These are phyloP conservation scores for Plotosus lineatus DNA, from an alignment of 2,113 vertebrate genomes.

Conservation along the genomic window DNA sequence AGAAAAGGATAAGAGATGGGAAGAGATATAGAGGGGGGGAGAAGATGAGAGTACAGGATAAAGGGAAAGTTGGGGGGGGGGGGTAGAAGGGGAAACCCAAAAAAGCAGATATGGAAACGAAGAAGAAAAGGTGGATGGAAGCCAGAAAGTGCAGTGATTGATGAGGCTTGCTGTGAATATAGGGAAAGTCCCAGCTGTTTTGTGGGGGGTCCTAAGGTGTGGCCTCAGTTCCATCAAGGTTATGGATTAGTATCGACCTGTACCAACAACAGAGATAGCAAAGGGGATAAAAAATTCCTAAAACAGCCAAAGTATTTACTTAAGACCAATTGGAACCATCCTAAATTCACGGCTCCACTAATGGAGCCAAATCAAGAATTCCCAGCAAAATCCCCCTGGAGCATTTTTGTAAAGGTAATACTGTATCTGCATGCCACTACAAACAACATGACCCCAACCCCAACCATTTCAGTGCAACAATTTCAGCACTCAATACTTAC, in stretches of 20 bases:
- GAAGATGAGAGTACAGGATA: conserved; percentile 15
- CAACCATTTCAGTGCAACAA: neutral
- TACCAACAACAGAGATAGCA: conserved; percentile 35
- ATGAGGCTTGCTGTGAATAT: conserved; percentile 30
- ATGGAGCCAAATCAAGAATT: conserved; percentile 19
- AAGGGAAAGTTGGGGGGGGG: neutral
- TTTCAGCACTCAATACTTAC: neutral
- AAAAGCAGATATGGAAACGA: neutral
- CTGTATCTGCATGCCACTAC: neutral
- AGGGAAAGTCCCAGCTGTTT: conserved; percentile 51
- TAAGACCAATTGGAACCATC: conserved; percentile 26
- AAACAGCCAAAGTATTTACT: conserved; percentile 41
- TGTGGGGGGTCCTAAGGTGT: conserved; percentile 40
- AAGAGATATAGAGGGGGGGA: conserved; percentile 8
- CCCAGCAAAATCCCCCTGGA: conserved; percentile 34
- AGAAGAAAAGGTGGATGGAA: conserved; percentile 29
- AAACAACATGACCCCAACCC: neutral
- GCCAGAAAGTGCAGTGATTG: conserved; percentile 44
- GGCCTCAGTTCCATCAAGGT: conserved; percentile 27
- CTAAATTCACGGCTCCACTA: neutral
- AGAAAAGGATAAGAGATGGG: neutral
- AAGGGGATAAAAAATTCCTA: conserved; percentile 8
- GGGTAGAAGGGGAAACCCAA: neutral
- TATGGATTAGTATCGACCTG: conserved; percentile 47
- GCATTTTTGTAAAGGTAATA: neutral